A percentile compares a stretch with the other conserved stretches of the same genome.
Evolutionary conservation across 1,140 invertebrate genomes (phyloP).

Genomic region (Nomia melanderi): DNA sequence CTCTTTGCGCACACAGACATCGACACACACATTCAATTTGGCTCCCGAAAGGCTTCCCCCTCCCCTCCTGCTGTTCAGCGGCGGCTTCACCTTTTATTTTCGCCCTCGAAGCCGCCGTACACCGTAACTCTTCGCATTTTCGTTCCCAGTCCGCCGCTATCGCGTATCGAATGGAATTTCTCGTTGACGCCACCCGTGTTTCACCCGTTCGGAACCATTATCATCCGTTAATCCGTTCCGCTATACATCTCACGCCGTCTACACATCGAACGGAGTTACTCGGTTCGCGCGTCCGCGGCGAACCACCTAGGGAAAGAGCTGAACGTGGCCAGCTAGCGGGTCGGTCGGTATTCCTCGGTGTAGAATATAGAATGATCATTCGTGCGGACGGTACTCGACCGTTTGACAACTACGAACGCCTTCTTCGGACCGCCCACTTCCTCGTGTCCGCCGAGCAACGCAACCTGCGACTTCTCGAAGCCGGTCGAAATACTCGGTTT

Average conservation of each 20-base stretch:
- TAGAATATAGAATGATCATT: not conserved
- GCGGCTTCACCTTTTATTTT: not conserved
- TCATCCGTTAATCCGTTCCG: not conserved
- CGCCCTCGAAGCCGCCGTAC: not conserved
- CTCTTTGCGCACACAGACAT: no score
- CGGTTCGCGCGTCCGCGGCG: no score
- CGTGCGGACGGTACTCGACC: not conserved
- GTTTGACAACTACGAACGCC: constrained; percentile 20
- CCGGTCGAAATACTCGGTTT: constrained; percentile 16
- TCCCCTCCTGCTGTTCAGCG: constrained; percentile 6
- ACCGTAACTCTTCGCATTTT: constrained; percentile 53
- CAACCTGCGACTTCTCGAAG: not conserved
- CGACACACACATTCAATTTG: constrained; percentile 27
- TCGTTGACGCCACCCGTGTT: not conserved
- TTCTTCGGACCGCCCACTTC: constrained; percentile 35
- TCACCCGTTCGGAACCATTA: not conserved
- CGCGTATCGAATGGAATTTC: not conserved
- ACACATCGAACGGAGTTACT: not conserved
- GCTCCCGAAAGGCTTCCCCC: constrained; percentile 30
- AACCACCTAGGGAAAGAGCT: no score
- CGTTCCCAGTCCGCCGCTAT: constrained; percentile 22
- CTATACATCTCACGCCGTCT: no score
- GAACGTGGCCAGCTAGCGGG: no score
- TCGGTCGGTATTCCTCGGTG: no score
- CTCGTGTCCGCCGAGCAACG: not conserved